Evolutionary conservation across 2,888 invertebrate species (phyloP).

Genomic region (Tiliacea aurago): DNA sequence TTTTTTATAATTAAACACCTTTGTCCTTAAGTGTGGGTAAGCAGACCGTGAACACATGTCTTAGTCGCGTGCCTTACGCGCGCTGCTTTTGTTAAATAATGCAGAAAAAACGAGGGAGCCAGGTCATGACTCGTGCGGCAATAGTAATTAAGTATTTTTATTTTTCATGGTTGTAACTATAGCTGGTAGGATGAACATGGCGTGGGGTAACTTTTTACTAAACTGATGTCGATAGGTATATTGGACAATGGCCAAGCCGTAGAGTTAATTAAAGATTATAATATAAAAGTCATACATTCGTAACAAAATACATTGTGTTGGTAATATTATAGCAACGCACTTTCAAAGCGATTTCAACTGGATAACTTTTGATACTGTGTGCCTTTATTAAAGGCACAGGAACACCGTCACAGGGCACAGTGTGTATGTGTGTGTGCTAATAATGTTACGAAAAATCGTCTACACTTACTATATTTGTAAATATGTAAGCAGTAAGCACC

Average conservation of each 20-base stretch:
- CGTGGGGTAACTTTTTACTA: neutral
- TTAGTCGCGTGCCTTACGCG: slow-evolving; percentile 77
- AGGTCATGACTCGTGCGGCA: slow-evolving; percentile 46
- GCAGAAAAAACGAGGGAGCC: slow-evolving; percentile 53
- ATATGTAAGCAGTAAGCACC: too few species aligned
- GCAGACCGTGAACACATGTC: slow-evolving; percentile 75
- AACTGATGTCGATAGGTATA: neutral
- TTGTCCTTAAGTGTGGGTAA: slow-evolving; percentile 71
- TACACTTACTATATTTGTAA: too few species aligned
- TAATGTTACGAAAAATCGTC: too few species aligned
- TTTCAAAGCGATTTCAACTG: neutral
- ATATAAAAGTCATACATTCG: too few species aligned
- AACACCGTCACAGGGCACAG: too few species aligned
- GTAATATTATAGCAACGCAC: too few species aligned
- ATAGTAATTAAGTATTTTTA: slow-evolving; percentile 31
- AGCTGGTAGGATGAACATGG: neutral
- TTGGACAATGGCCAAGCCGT: neutral
- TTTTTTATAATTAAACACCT: slow-evolving; percentile 72
- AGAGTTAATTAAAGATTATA: neutral
- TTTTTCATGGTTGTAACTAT: slow-evolving; percentile 10
- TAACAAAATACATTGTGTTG: too few species aligned
- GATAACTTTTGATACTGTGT: neutral
- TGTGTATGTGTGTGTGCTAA: too few species aligned
- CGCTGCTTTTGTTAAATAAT: slow-evolving; percentile 60
- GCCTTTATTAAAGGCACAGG: neutral